Evolutionary conservation across 2,113 vertebrate genomes (phyloP), one percentile per base, ranked within the genome.

Genomic region (Uria aalge): DNA sequence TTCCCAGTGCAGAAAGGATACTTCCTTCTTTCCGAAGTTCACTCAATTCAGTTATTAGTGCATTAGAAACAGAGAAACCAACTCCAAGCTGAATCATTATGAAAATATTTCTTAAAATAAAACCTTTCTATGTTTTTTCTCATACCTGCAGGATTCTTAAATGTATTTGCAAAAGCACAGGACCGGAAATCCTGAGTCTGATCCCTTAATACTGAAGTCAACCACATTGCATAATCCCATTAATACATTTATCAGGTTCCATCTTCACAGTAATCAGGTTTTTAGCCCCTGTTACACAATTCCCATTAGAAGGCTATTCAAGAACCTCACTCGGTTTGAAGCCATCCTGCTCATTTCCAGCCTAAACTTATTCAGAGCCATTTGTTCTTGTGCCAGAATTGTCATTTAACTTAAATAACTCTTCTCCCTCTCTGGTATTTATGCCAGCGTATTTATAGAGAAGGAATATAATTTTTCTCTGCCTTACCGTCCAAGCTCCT

Each of bases 341-440:
- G 66, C 81, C 72, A 5, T 87, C 78, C 67, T 72, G 59, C 66
- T 95, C 84, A 87, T 94, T 94, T 94, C 92, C 91, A 94, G 77
- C n/a, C 80, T 89, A 48, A 96, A 92, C 57, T 72, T 81, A 89
- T 77, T 63, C 81, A 72, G 87, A 96, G 81, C 77, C 57, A 93
- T 95, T 96, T 94, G 87, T 90, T 96, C 92, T 69, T 24, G 57
- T 79, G 96, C 93, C 92, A 91, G 48, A 79, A 94, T 87, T 85
- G 81, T 91, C 69, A 95, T 94, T 96, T 93, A 52, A 88, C 88
- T 93, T 48, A 64, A 94, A 90, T 60, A 81, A 63, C 79, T 94
- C 88, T 63, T 95, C 68, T 78, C 73, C 14, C 69, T 87, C 90
- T 82, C 81, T 62, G 69, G 30, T 66, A 75, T 88, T 92, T 82